Evolutionary conservation across 2,888 invertebrate species (phyloP).

Genomic region (Nemoura dubitans): DNA sequence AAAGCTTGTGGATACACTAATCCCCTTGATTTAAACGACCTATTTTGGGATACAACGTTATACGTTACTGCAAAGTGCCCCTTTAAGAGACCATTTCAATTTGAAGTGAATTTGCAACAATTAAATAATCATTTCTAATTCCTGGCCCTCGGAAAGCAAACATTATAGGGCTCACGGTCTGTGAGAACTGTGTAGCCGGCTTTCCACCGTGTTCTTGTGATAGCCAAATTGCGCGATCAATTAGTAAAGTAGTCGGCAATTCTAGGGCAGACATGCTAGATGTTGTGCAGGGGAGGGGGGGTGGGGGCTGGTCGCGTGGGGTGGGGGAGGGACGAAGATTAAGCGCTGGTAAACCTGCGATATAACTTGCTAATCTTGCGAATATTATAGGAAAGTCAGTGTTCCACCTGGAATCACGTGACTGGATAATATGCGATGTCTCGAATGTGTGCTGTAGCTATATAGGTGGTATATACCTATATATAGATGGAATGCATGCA

Average conservation of each 20-base stretch:
- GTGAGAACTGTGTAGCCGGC: neutral
- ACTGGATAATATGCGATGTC: conserved; percentile 18
- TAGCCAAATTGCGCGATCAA: conserved; percentile 26
- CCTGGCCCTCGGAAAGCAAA: neutral
- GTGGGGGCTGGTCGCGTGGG: neutral
- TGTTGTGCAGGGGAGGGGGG: neutral
- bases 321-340: conserved; percentile 10
- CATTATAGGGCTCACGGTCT: neutral
- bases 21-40: neutral
- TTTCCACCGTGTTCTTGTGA: neutral
- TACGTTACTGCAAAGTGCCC: neutral
- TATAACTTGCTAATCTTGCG: conserved; percentile 14
- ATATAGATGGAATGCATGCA: neutral
- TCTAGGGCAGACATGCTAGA: conserved; percentile 17
- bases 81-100: neutral
- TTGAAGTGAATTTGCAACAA: neutral
- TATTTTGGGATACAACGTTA: neutral
- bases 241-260: conserved; percentile 24
- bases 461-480: neutral
- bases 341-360: conserved; percentile 15
- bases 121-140: conserved; percentile 7
- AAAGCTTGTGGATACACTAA: neutral
- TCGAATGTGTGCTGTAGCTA: conserved; percentile 14
- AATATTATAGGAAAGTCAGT: conserved; percentile 21
- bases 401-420: conserved; percentile 15